Conservation (phyloP, 2,888 invertebrate species). For the Byasa hedistus region DNA sequence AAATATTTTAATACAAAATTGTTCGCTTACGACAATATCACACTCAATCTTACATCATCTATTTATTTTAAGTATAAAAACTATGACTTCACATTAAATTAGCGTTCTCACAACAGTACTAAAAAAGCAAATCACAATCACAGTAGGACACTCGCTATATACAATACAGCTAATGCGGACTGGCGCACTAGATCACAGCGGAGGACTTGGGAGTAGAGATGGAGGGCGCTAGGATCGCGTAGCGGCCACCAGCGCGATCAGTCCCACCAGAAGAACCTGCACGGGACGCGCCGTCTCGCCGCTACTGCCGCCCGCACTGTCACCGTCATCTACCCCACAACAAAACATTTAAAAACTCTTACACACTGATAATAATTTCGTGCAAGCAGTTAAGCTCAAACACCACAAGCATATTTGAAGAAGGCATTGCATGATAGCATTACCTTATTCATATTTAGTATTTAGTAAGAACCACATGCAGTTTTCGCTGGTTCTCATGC, state of each 20-base stretch:
- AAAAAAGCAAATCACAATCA: slow-evolving; percentile 69
- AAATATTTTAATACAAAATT: slow-evolving; percentile 77
- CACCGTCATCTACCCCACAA: slow-evolving; percentile 40
- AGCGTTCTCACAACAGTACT: slow-evolving; percentile 72
- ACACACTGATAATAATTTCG: neutral
- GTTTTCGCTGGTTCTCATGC: neutral
- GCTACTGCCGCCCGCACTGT: slow-evolving; percentile 45
- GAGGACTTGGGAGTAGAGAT: slow-evolving; percentile 47
- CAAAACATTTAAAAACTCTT: slow-evolving; percentile 16
- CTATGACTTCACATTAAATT: slow-evolving; percentile 79
- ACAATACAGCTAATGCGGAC: slow-evolving; percentile 67
- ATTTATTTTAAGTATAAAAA: slow-evolving; percentile 79
- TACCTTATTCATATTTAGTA: neutral
- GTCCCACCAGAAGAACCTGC: slow-evolving; percentile 9
- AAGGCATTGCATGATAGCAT: neutral
- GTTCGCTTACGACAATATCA: slow-evolving; percentile 77
- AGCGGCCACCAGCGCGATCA: slow-evolving; percentile 32
- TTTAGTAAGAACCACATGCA: neutral
- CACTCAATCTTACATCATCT: slow-evolving; percentile 80
- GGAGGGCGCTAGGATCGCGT: slow-evolving; percentile 39
- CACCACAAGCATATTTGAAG: neutral
- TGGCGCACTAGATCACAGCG: slow-evolving; percentile 70
- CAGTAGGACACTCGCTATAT: slow-evolving; percentile 69
- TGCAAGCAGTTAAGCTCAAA: neutral
- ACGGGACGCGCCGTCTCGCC: slow-evolving; percentile 34